These are phyloP conservation scores for Hyphantria cunea DNA, from an alignment of 1,140 invertebrate species.

Conservation along the genomic window DNA sequence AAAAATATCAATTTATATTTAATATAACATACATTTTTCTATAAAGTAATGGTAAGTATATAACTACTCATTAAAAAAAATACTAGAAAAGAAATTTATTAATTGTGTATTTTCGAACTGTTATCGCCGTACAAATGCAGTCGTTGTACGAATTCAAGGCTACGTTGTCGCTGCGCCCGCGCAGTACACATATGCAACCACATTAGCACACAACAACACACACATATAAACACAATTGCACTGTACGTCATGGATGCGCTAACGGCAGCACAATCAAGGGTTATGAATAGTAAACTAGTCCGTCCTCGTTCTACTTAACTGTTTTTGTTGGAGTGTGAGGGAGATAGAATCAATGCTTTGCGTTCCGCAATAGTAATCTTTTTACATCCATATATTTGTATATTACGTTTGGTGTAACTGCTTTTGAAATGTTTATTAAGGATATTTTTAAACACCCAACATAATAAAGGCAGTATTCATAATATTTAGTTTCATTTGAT, in stretches of 20 bases:
- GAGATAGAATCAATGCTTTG: slow-evolving; percentile 9
- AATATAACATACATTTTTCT: no score
- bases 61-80: background rate
- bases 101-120: slow-evolving; percentile 33
- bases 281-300: slow-evolving; percentile 29
- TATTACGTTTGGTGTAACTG: slow-evolving; percentile 19
- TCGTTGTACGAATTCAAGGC: slow-evolving; percentile 71
- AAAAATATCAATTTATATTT: no score
- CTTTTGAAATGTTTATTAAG: background rate
- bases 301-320: slow-evolving; percentile 14
- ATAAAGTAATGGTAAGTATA: no score
- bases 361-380: slow-evolving; percentile 23
- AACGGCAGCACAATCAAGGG: slow-evolving; percentile 31
- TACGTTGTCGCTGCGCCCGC: slow-evolving; percentile 43
- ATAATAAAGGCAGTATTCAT: no score
- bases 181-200: slow-evolving; percentile 31
- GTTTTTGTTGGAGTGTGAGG: background rate
- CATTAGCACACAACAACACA: slow-evolving; percentile 2
- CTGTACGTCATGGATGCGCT: slow-evolving; percentile 27
- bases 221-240: slow-evolving; percentile 20
- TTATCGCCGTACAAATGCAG: slow-evolving; percentile 59
- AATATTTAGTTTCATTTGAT: no score
- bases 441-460: background rate
- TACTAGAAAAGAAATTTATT: slow-evolving; percentile 17
- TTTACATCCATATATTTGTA: slow-evolving; percentile 30